These are phyloP conservation scores for Zaprionus ornatus DNA, from an alignment of 1,140 invertebrate genomes.

Conservation along the genomic window DNA sequence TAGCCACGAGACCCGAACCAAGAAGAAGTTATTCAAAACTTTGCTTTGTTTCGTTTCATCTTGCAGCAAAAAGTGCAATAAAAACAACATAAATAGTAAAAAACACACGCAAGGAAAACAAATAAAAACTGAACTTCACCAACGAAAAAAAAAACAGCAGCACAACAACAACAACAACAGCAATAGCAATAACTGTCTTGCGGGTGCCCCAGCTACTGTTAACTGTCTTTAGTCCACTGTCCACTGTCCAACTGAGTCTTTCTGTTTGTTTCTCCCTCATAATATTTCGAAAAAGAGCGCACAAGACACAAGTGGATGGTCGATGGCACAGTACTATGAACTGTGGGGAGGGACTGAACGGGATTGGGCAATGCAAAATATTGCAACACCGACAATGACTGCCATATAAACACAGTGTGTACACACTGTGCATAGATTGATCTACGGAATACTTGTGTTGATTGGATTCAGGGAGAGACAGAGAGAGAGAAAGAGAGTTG, in stretches of 20 bases:
- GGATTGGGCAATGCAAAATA: slow-evolving; percentile 73
- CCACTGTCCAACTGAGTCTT: slow-evolving; percentile 21
- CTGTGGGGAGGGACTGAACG: slow-evolving; percentile 8
- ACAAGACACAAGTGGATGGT: slow-evolving; percentile 21
- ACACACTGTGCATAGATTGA: not conserved
- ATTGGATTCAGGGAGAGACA: slow-evolving; percentile 3
- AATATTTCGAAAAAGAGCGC: slow-evolving; percentile 36
- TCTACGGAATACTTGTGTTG: not conserved
- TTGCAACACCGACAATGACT: slow-evolving; percentile 69
- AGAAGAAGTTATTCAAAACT: slow-evolving; percentile 51
- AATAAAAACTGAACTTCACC: slow-evolving; percentile 28
- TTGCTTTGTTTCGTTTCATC: slow-evolving; percentile 27
- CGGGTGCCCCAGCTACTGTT: slow-evolving; percentile 1
- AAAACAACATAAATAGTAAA: no score
- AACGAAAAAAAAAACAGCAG: slow-evolving; percentile 6
- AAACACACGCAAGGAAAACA: not conserved
- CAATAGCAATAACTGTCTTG: not conserved
- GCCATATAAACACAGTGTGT: slow-evolving; percentile 27
- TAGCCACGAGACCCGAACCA: slow-evolving; percentile 15
- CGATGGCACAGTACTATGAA: slow-evolving; percentile 14
- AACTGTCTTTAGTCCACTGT: slow-evolving; percentile 19
- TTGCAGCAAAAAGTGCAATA: slow-evolving; percentile 41
- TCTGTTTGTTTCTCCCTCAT: slow-evolving; percentile 64
- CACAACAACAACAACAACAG: not conserved
- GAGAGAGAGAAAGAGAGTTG: not conserved